These are phyloP conservation scores for Philereme transversata DNA, from an alignment of 2,888 invertebrate species.

Conservation along the genomic window DNA sequence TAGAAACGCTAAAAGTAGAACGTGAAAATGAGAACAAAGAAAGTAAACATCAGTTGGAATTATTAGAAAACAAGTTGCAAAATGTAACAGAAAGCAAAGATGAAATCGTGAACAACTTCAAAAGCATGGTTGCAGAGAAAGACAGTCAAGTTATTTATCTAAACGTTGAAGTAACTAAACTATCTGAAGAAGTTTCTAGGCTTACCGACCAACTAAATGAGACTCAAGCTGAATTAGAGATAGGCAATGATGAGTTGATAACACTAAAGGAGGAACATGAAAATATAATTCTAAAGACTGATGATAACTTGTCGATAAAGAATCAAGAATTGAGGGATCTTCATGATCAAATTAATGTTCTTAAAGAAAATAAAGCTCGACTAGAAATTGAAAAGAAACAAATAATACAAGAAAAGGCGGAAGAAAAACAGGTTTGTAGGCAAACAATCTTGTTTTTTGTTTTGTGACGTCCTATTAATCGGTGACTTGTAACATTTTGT, in stretches of 20 bases:
- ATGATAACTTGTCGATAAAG: conserved; percentile 56
- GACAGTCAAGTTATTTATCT: conserved; percentile 61
- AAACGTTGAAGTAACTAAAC: conserved; percentile 68
- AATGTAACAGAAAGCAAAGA: conserved; percentile 61
- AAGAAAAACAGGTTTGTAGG: conserved; percentile 69
- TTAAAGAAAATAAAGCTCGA: conserved; percentile 45
- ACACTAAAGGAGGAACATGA: conserved; percentile 63
- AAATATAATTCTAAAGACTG: conserved; percentile 50
- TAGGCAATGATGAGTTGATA: conserved; percentile 62
- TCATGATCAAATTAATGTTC: conserved; percentile 52
- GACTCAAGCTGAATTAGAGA: conserved; percentile 67
- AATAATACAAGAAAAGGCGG: conserved; percentile 42
- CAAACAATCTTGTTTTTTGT: conserved; percentile 21
- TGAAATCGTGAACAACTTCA: conserved; percentile 60
- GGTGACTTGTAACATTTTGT: conserved; percentile 37
- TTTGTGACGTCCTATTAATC: conserved; percentile 42
- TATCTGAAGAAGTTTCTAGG: conserved; percentile 52
- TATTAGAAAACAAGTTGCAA: conserved; percentile 70
- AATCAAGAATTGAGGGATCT: conserved; percentile 61
- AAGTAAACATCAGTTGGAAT: conserved; percentile 60
- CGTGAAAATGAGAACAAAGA: conserved; percentile 74
- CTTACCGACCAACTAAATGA: conserved; percentile 66
- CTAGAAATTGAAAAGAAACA: conserved; percentile 50
- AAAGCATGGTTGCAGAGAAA: conserved; percentile 60
- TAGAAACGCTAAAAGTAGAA: conserved; percentile 61